A percentile compares a stretch with the other conserved stretches of the same genome.
phyloP scores from a whole-genome alignment of 2,888 invertebrate genomes.

The Arrhopalites spinosus region DNA sequence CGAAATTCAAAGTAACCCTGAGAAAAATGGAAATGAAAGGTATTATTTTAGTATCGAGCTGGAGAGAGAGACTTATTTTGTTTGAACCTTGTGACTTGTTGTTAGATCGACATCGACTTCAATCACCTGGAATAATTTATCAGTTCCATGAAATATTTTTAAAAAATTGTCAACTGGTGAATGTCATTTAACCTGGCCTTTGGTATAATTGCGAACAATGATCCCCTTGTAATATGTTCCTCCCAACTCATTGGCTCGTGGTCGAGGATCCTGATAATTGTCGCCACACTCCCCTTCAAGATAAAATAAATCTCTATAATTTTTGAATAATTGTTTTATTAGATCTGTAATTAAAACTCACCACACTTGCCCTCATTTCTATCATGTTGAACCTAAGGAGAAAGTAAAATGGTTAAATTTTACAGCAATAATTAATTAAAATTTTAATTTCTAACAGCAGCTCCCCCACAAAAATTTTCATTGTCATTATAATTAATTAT shows the following conservation, averaged over 20 bases:
- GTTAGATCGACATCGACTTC: slow-evolving; percentile 29
- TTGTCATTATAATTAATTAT: slow-evolving; percentile 26
- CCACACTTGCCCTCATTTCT: slow-evolving; percentile 17
- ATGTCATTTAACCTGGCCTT: slow-evolving; percentile 36
- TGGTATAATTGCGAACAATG: slow-evolving; percentile 38
- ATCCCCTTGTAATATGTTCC: slow-evolving; percentile 40
- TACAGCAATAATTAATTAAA: not conserved
- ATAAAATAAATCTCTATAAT: not conserved
- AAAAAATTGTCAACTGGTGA: not conserved
- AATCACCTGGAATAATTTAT: slow-evolving; percentile 7
- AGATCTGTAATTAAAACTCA: not conserved
- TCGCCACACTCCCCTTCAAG: slow-evolving; percentile 36
- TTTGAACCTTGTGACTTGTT: slow-evolving; percentile 21
- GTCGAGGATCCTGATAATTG: slow-evolving; percentile 30
- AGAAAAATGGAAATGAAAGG: not conserved
- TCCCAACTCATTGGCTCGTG: slow-evolving; percentile 42
- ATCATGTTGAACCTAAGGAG: slow-evolving; percentile 18
- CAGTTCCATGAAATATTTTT: not conserved
- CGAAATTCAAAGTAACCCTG: slow-evolving; percentile 33
- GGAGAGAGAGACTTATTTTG: not conserved
- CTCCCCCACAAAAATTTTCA: slow-evolving; percentile 24
- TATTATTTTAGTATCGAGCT: not conserved
- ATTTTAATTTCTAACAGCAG: not conserved
- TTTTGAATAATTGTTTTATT: not conserved
- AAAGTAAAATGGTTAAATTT: not conserved